Conservation (phyloP, 1,140 invertebrate species). For the Bombus sylvicola region DNA sequence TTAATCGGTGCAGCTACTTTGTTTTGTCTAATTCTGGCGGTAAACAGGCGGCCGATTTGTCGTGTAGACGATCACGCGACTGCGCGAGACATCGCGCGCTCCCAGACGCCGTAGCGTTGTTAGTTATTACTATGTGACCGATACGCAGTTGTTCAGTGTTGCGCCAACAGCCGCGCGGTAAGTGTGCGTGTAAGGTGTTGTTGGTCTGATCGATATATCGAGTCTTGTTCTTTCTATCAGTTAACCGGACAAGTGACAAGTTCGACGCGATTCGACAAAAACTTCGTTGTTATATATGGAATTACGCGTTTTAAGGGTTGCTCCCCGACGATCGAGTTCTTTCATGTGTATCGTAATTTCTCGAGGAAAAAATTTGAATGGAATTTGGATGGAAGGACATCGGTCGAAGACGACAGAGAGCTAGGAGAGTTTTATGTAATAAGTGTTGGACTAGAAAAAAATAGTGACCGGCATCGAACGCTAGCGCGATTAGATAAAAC, state of each 20-base stretch:
- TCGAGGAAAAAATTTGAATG: background rate
- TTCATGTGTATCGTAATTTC: too few species aligned
- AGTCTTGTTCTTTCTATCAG: background rate
- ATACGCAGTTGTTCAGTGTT: constrained; percentile 64
- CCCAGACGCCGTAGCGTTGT: constrained; percentile 30
- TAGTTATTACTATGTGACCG: constrained; percentile 49
- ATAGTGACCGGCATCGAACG: background rate
- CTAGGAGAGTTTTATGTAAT: background rate
- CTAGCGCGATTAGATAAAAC: constrained; percentile 29
- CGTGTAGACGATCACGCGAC: constrained; percentile 62
- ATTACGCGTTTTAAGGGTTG: too few species aligned
- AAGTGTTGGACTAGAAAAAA: constrained; percentile 14
- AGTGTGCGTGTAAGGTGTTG: background rate
- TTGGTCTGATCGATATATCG: too few species aligned
- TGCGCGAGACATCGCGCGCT: constrained; percentile 58
- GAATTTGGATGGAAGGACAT: background rate
- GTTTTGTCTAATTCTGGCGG: constrained; percentile 64
- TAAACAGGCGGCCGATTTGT: constrained; percentile 35
- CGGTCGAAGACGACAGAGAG: background rate
- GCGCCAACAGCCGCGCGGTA: constrained; percentile 62
- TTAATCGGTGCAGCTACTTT: constrained; percentile 34
- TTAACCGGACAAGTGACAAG: background rate
- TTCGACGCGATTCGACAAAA: background rate
- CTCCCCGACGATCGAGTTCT: background rate
- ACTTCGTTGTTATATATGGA: too few species aligned